Evolutionary conservation across 2,113 vertebrate species (phyloP), one percentile per base, ranked within the genome.

Genomic region (Trogon melanurus): DNA sequence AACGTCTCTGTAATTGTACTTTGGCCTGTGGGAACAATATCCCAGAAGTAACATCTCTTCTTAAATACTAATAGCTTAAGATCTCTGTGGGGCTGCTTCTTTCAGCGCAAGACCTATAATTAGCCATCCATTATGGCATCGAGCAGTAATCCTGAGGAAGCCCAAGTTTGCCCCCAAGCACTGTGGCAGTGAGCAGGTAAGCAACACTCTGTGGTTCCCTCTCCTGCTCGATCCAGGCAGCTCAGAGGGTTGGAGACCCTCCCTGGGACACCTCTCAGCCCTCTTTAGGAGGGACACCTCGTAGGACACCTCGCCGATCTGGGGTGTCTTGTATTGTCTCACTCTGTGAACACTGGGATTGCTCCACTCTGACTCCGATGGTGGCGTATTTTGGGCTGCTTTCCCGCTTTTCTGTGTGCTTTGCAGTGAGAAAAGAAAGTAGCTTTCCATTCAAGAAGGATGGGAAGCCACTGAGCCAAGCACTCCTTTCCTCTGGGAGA

Each of bases 1-100:
- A 91, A 85, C 3, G 2, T 41, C 36, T 29, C 53, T 79, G 22
- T 92, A 96, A 94, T 94, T 95, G 64, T 75, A 56, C 70, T 95
- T 79, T 91, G 66, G 92, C 95, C 92, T 92, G 70, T 94, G 94
- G 95, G 91, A 96, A 89, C 79, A 95, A 60, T 89, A 95, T 89
- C 53, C 60, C 67, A 91, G 76, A 91, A 95, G 71, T 72, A 96
- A 93, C 1, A 27, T 58, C 62, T 92, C 44, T 75, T 25, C 67
- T 76, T 87, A 60, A 95, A 89, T 32, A 92, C 73, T 83, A 66
- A 81, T 30, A 91, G 54, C 86, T 93, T 91, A 95, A 94, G 93
- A 91, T 88, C 72, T 96, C 94, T 89, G 76, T 61, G 61, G 47
- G 83, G 32, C 73, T 95, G 56, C 61, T 79, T 50, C 92, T 84